Base-by-base conservation (phyloP, 2,888 invertebrate genomes). In the Drosophila subquinaria region DNA sequence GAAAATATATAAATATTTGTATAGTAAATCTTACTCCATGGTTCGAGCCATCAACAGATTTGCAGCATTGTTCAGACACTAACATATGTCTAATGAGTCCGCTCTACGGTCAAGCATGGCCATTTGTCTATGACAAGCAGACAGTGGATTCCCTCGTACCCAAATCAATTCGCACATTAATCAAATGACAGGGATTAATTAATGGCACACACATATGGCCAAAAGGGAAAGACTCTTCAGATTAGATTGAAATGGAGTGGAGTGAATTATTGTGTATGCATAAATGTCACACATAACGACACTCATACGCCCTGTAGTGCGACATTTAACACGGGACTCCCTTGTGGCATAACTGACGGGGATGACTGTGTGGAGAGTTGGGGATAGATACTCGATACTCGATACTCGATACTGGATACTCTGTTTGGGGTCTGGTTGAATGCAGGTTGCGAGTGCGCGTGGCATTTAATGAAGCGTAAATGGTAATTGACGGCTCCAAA, bases 401-500 rank as follows among this genome's bases (percentile, higher is more conserved):
- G n/a, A 45, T 45, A 45, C 45, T n/a, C 36, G 55, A 9, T 30
- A 43, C 36, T 42, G 36, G 62, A 42, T 40, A 40, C 47, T 35
- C 55, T 52, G 57, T 65, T 81, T 73, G 73, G 69, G 78, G 66
- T 69, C 81, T 66, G 63, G 17, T 62, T 65, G 70, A 62, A 76
- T 50, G 57, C 69, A 56, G 62, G 55, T 56, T 38, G 47, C 27
- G 61, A 69, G 57, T 73, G 74, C 59, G 71, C 69, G 73, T 70
- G 83, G 70, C 71, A 75, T 82, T 87, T 90, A 87, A 87, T 87
- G 90, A 87, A 87, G 90, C 90, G 79, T 90, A 84, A 87, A 90
- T 87, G 90, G 79, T 88, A 87, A 87, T 87, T 87, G 86, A 90
- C 84, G 84, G 63, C 88, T 82, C 74, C 77, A 85, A 77, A 47